phyloP scores from a whole-genome alignment of 2,113 vertebrate species.

The Atractosteus spatula region DNA sequence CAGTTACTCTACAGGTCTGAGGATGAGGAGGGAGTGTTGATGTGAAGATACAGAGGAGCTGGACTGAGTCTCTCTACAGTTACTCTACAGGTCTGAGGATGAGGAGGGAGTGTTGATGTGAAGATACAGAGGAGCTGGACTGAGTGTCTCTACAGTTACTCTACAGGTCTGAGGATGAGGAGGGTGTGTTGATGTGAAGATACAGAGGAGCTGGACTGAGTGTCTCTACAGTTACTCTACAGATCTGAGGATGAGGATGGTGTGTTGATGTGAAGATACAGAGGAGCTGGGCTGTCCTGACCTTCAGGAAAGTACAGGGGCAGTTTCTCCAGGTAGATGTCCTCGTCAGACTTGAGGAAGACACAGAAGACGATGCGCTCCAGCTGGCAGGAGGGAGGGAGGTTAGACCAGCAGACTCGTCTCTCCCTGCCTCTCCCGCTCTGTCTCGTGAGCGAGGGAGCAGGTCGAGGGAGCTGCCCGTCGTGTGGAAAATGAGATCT shows the following conservation, averaged over 20 bases:
- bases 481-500: conserved; percentile 50
- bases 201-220: conserved; percentile 7
- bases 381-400: conserved; percentile 51
- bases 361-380: conserved; percentile 73
- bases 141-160: neutral
- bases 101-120: neutral
- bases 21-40: neutral
- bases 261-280: neutral
- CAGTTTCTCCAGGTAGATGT: conserved; percentile 62
- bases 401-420: neutral
- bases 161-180: too few relatives aligned
- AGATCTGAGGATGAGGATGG: neutral
- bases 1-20: too few relatives aligned
- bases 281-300: conserved; percentile 36
- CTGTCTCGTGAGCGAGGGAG: conserved; percentile 5
- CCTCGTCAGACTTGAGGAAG: conserved; percentile 63
- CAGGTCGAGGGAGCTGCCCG: conserved; percentile 12
- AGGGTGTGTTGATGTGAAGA: conserved; percentile 9
- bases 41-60: conserved; percentile 21
- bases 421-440: neutral
- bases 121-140: neutral
- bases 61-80: too few relatives aligned
- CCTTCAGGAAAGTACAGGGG: conserved; percentile 66
- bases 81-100: too few relatives aligned
- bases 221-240: too few relatives aligned